Percentiles rank a stretch among this genome's conserved stretches.
Conservation (phyloP, 2,888 invertebrate genomes). For the Drosophila bunnanda region DNA sequence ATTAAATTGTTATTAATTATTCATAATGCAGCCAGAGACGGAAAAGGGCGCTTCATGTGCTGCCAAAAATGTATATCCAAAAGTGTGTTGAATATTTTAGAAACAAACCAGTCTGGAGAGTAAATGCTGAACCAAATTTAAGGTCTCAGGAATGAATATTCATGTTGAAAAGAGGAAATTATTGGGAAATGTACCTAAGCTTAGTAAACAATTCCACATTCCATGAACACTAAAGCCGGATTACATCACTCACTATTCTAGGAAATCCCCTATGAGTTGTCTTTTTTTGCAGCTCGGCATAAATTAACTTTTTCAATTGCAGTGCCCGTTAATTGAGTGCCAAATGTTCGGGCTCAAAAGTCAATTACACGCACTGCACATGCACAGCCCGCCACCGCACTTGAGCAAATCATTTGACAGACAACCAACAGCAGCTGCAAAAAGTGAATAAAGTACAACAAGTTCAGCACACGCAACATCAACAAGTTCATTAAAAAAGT, state of each 20-base stretch:
- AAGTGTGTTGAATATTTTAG: slow-evolving; percentile 69
- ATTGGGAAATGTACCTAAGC: background rate
- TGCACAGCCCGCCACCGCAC: slow-evolving; percentile 34
- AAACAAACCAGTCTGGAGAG: background rate
- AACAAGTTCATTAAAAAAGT: slow-evolving; percentile 79
- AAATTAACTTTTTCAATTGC: slow-evolving; percentile 45
- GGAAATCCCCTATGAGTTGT: background rate
- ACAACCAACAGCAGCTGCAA: slow-evolving; percentile 25
- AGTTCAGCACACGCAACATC: slow-evolving; percentile 58
- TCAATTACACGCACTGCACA: slow-evolving; percentile 57
- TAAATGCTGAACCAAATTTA: slow-evolving; percentile 1
- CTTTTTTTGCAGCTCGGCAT: slow-evolving; percentile 4
- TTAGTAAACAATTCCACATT: no score
- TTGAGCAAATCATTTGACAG: slow-evolving; percentile 65
- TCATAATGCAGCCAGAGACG: slow-evolving; percentile 48
- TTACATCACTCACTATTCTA: slow-evolving; percentile 1
- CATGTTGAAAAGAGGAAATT: background rate
- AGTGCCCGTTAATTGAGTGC: slow-evolving; percentile 54
- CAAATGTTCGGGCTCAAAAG: slow-evolving; percentile 59
- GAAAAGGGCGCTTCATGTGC: slow-evolving; percentile 18
- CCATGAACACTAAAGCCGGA: no score
- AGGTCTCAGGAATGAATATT: background rate
- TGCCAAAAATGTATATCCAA: slow-evolving; percentile 60
- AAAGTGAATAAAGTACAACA: slow-evolving; percentile 22
- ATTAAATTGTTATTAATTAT: slow-evolving; percentile 77